Conservation (phyloP, 2,113 vertebrate genomes). For the Arenaria interpres region DNA sequence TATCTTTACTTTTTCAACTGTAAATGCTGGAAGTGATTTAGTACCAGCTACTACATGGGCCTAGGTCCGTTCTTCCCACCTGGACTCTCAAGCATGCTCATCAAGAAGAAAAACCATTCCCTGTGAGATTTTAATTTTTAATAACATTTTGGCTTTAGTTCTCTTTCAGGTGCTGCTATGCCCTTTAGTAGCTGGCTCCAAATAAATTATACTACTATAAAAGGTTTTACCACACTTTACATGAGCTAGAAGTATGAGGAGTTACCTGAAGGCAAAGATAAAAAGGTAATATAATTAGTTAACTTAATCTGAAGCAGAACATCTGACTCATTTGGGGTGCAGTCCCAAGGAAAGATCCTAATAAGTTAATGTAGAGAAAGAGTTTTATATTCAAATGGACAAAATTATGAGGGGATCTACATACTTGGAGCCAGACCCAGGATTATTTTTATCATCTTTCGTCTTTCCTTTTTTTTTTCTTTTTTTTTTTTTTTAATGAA, state of each 20-base stretch:
- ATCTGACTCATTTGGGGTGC: conserved; percentile 26
- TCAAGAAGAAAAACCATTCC: conserved; percentile 6
- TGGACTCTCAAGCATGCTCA: background rate
- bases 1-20: background rate
- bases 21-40: background rate
- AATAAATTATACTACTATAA: conserved; percentile 57
- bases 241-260: conserved; percentile 16
- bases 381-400: background rate
- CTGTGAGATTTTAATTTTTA: conserved; percentile 39
- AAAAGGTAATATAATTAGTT: conserved; percentile 56
- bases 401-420: background rate
- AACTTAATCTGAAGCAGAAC: conserved; percentile 42
- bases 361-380: background rate
- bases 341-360: conserved; percentile 18
- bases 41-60: background rate
- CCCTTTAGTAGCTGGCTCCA: conserved; percentile 48
- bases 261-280: conserved; percentile 49
- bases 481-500: background rate
- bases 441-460: background rate
- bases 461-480: background rate
- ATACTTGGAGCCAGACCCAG: background rate
- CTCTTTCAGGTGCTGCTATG: conserved; percentile 40
- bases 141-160: conserved; percentile 44
- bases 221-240: conserved; percentile 36
- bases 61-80: background rate